phyloP scores from a whole-genome alignment of 2,888 invertebrate species.

The Hirtodrosophila confusa region DNA sequence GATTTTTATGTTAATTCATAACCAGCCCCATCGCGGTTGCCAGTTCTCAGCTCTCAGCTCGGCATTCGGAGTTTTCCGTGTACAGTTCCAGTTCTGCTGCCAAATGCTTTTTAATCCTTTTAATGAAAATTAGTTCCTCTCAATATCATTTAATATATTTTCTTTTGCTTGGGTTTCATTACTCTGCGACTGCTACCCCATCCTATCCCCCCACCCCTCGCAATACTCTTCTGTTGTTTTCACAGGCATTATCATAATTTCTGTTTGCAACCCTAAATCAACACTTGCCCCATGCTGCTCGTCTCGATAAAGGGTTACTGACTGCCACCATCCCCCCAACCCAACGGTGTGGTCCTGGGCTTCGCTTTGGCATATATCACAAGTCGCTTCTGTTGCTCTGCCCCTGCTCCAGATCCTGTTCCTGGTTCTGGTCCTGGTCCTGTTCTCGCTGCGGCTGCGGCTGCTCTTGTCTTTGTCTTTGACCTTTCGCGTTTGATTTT shows the following conservation, averaged over 20 bases:
- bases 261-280: constrained; percentile 83
- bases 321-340: constrained; percentile 16
- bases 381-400: constrained; percentile 33
- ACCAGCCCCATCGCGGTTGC: constrained; percentile 40
- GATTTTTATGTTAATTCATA: constrained; percentile 81
- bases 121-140: constrained; percentile 83
- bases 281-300: constrained; percentile 68
- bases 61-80: neutral
- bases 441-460: constrained; percentile 4
- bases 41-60: constrained; percentile 4
- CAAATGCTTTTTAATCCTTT: constrained; percentile 83
- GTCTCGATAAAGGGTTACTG: constrained; percentile 69
- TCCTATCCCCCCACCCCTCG: neutral
- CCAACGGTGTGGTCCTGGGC: neutral
- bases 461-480: constrained; percentile 52
- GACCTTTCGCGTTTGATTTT: constrained; percentile 73
- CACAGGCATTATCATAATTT: constrained; percentile 83
- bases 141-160: constrained; percentile 82
- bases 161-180: constrained; percentile 69
- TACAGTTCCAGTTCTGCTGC: constrained; percentile 17
- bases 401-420: constrained; percentile 8
- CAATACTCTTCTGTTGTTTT: constrained; percentile 65
- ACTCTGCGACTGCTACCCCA: constrained; percentile 4
- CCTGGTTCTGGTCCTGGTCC: constrained; percentile 3
- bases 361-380: constrained; percentile 43